A percentile compares a stretch with the other conserved stretches of the same genome.
Evolutionary conservation across 2,113 vertebrate genomes (phyloP).

Genomic region (Cairina moschata): DNA sequence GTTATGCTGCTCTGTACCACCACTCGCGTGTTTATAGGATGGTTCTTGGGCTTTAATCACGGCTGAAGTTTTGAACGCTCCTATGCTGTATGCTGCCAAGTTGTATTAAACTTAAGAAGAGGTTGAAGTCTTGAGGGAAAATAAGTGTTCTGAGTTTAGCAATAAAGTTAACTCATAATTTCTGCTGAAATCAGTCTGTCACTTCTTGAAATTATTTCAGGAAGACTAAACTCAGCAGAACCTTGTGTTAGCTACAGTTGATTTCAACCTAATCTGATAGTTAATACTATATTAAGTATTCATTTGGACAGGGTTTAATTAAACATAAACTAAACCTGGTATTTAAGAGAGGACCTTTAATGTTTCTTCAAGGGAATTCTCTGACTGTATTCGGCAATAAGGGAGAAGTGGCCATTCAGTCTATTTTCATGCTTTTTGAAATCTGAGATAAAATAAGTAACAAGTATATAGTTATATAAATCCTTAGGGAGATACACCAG

Average conservation of each 20-base stretch:
- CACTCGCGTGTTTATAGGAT: not conserved
- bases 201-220: not conserved
- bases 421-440: not conserved
- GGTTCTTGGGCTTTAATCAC: not conserved
- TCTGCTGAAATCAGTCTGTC: not conserved
- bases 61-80: not conserved
- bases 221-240: not conserved
- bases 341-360: not conserved
- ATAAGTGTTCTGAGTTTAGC: not conserved
- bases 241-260: not conserved
- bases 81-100: not conserved
- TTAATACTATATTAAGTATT: not conserved
- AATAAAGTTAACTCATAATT: not conserved
- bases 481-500: not conserved
- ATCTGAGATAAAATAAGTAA: not conserved
- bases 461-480: not conserved
- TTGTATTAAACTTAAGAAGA: not conserved
- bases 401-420: not conserved
- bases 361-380: not conserved
- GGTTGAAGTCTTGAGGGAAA: not conserved
- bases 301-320: not conserved
- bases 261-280: not conserved
- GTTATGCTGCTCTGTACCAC: not conserved
- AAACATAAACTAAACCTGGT: not conserved
- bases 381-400: no score